Base-by-base conservation (phyloP, 2,888 invertebrate genomes). In the Ectemnius cavifrons region DNA sequence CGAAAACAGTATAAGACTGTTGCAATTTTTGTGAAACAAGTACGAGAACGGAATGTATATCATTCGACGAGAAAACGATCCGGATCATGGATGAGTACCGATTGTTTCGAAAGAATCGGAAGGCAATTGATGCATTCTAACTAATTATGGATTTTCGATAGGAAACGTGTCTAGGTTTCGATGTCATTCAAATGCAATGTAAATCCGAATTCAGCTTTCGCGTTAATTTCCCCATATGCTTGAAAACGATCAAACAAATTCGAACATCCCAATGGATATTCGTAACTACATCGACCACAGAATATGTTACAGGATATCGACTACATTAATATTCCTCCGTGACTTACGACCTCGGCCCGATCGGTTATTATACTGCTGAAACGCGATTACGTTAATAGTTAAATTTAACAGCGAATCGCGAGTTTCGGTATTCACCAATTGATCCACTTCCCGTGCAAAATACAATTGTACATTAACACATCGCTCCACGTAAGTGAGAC, bases 221-320 rank as follows among this genome's bases (percentile, higher is more conserved):
- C 56, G 69, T 67, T 58, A 62, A 37, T 37, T 74, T 73, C 45
- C 23, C 58, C 27, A 60, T 75, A 60, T 75, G 45, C 69, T 61
- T 27, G 28, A 37, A 72, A 71, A 67, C 68, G 76, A 67, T 60
- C 60, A 71, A 57, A 67, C 63, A 23, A 58, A 68, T 62, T 63
- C 52, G 37, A 37, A 58, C 71, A 67, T 74, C 67, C 68, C 66
- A 58, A 74, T 67, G 72, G 74, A 73, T 80, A 83, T 76, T 62
- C 70, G 75, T 76, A 71, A 83, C 63, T 86, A 82, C 80, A 81
- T 79, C 77, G 73, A 86, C 75, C 82, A 84, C 64, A 78, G 83
- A 82, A 79, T 78, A 75, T 78, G 73, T 83, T 82, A 78, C 77
- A 77, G 60, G 60, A 67, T 82, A 79, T 75, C 71, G 73, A 79